phyloP scores from a whole-genome alignment of 64 coral and sea anemone species.

The Montipora sp. region DNA sequence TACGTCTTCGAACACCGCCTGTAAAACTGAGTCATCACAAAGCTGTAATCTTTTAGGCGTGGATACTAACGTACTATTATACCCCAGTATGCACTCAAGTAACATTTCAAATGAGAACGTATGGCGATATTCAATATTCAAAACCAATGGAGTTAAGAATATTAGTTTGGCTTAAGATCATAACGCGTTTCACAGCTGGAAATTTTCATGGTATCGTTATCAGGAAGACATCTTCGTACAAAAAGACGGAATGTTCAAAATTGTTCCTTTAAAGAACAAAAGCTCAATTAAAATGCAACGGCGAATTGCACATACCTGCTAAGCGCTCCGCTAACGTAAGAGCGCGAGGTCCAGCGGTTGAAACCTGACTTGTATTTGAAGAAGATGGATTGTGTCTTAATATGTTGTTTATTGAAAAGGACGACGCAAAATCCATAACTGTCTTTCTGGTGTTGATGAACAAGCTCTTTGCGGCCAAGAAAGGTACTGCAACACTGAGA shows the following conservation, averaged over 20 bases:
- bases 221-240: too few species aligned
- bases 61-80: too few species aligned
- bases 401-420: constrained; percentile 50
- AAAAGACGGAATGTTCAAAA: too few species aligned
- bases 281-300: background rate
- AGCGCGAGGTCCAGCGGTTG: background rate
- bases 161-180: too few species aligned
- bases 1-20: too few species aligned
- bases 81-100: too few species aligned
- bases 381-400: constrained; percentile 46
- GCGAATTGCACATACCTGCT: constrained; percentile 8
- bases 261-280: background rate
- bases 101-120: too few species aligned
- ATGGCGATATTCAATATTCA: too few species aligned
- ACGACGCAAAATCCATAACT: constrained; percentile 28
- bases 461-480: background rate
- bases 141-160: too few species aligned
- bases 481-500: background rate
- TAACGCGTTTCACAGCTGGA: background rate
- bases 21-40: too few species aligned
- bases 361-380: constrained; percentile 15
- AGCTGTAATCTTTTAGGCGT: too few species aligned
- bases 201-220: background rate
- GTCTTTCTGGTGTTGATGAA: background rate
- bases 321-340: constrained; percentile 41